Evolutionary conservation across 2,797 vertebrate species (phyloP).

Genomic region (Sarcophilus harrisii): DNA sequence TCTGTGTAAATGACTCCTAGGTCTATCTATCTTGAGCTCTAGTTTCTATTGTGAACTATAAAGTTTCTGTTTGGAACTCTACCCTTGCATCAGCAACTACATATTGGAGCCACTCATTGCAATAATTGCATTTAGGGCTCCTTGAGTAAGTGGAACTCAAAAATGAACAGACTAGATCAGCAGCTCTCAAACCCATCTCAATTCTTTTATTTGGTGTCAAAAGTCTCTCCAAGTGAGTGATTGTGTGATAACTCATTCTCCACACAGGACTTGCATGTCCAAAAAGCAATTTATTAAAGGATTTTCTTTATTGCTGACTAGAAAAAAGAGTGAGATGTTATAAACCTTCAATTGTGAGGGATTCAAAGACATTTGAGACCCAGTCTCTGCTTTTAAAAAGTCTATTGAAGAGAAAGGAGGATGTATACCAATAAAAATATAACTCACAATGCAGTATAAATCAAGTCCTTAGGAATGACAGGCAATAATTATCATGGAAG

Average conservation of each 20-base stretch:
- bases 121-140: background rate
- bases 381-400: background rate
- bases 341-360: background rate
- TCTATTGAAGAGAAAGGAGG: background rate
- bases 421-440: background rate
- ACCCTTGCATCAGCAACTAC: background rate
- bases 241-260: background rate
- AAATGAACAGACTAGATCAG: background rate
- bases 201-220: background rate
- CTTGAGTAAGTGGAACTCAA: background rate
- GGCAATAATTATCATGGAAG: background rate
- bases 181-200: background rate
- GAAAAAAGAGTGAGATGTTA: background rate
- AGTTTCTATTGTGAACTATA: background rate
- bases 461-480: background rate
- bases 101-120: background rate
- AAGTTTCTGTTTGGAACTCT: background rate
- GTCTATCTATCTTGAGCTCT: background rate
- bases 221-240: background rate
- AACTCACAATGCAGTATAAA: background rate
- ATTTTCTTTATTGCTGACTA: background rate
- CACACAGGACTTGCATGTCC: background rate
- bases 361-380: background rate
- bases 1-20: background rate
- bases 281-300: background rate